A percentile compares a stretch with the other conserved stretches of the same genome.
Conservation (phyloP, 2,797 vertebrate species). For the Caiman crocodilus region DNA sequence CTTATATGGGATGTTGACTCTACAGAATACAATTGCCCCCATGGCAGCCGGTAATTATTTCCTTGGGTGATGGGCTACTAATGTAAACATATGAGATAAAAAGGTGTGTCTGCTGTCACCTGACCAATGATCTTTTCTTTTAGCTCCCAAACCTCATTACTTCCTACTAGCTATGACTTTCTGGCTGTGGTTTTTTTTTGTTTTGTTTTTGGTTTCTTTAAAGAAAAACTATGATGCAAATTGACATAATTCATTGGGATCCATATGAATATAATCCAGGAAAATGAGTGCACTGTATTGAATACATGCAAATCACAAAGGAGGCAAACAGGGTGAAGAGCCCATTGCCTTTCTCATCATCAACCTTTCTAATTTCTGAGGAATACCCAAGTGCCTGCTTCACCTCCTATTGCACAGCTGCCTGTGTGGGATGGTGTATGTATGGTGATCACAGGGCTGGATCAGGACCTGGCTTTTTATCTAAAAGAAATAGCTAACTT, state of each 20-base stretch:
- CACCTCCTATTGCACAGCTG: too few species aligned
- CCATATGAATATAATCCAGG: background rate
- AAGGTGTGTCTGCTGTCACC: background rate
- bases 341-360: background rate
- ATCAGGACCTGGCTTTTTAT: background rate
- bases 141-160: background rate
- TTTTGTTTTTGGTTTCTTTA: background rate
- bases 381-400: background rate
- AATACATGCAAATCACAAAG: background rate
- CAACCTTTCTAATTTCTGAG: background rate
- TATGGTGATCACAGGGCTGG: background rate
- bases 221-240: background rate
- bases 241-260: background rate
- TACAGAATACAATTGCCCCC: background rate
- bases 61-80: background rate
- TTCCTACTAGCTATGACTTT: background rate
- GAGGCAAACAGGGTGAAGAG: background rate
- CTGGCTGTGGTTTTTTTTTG: background rate
- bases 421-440: background rate
- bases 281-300: background rate
- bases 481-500: background rate
- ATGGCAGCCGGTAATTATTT: background rate
- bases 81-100: background rate
- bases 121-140: background rate
- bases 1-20: background rate